Evolutionary conservation across 2,797 vertebrate genomes (phyloP).

Genomic region (Labeo calbasu): DNA sequence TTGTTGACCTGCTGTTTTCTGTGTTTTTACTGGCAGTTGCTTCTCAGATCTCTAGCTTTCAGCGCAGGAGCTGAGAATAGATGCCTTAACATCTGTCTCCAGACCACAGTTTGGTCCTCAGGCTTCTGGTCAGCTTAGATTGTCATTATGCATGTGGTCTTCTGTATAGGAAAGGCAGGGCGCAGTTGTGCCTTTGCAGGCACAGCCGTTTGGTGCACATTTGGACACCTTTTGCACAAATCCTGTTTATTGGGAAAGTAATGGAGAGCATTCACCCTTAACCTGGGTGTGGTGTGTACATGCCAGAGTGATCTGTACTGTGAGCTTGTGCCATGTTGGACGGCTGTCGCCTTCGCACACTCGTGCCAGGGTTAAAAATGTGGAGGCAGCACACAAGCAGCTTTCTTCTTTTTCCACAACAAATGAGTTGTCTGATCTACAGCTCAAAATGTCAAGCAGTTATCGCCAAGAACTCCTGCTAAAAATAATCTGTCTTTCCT

Average conservation of each 20-base stretch:
- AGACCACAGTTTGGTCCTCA: slow-evolving; percentile 67
- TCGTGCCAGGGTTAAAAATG: slow-evolving; percentile 59
- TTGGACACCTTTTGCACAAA: slow-evolving; percentile 35
- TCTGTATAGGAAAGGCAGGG: slow-evolving; percentile 67
- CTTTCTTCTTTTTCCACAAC: slow-evolving; percentile 50
- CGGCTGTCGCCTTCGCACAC: slow-evolving; percentile 62
- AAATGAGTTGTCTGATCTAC: slow-evolving; percentile 47
- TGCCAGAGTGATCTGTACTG: slow-evolving; percentile 57
- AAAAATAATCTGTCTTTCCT: slow-evolving; percentile 65
- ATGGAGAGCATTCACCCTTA: slow-evolving; percentile 57
- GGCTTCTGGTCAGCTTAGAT: slow-evolving; percentile 67
- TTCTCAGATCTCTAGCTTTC: slow-evolving; percentile 51
- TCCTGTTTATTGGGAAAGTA: slow-evolving; percentile 31
- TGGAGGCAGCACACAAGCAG: slow-evolving; percentile 39
- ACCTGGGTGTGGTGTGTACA: slow-evolving; percentile 46
- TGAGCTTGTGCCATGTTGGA: slow-evolving; percentile 57
- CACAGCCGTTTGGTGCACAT: slow-evolving; percentile 44
- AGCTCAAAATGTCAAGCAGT: slow-evolving; percentile 66
- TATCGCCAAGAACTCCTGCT: slow-evolving; percentile 63
- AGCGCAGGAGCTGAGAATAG: slow-evolving; percentile 71
- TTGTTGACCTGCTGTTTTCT: slow-evolving; percentile 41
- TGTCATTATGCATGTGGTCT: slow-evolving; percentile 77
- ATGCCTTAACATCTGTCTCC: slow-evolving; percentile 74
- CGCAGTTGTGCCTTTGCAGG: slow-evolving; percentile 31
- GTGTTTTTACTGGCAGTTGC: slow-evolving; percentile 51